phyloP scores from a whole-genome alignment of 1,140 invertebrate species.

The Polypedilum vanderplanki region DNA sequence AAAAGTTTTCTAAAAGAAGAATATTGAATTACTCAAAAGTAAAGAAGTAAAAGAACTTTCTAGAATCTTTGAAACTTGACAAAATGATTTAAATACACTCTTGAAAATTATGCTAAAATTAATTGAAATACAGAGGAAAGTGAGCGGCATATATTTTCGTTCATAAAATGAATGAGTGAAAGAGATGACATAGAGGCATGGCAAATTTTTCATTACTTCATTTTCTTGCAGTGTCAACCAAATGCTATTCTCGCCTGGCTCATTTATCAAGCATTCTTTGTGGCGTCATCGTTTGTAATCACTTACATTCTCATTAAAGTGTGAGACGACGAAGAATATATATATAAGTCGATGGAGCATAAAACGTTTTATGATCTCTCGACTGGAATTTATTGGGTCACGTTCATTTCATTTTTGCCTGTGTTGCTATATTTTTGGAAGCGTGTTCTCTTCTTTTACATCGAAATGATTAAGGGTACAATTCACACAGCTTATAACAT shows the following conservation, averaged over 20 bases:
- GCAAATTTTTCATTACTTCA: background rate
- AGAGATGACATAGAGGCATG: too few species aligned
- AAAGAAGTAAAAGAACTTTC: too few species aligned
- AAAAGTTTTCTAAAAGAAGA: too few species aligned
- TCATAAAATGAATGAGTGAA: too few species aligned
- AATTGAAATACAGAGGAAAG: too few species aligned
- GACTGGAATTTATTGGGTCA: constrained; percentile 20
- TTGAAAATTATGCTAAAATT: too few species aligned
- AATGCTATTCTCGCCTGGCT: background rate
- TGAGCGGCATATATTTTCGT: too few species aligned
- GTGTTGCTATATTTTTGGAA: constrained; percentile 7
- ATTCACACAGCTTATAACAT: background rate
- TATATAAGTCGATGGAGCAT: background rate
- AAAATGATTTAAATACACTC: too few species aligned
- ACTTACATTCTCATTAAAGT: constrained; percentile 22
- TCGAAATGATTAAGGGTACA: background rate
- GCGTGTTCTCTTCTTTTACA: background rate
- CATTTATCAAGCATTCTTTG: constrained; percentile 24
- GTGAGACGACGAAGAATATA: constrained; percentile 5
- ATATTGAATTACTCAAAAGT: too few species aligned
- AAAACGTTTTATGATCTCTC: constrained; percentile 22
- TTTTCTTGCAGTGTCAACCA: background rate
- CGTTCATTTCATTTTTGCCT: constrained; percentile 2
- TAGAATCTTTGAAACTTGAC: too few species aligned
- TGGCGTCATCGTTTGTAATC: constrained; percentile 15